phyloP scores from a whole-genome alignment of 2,888 invertebrate genomes.

The Ectemnius lituratus region DNA sequence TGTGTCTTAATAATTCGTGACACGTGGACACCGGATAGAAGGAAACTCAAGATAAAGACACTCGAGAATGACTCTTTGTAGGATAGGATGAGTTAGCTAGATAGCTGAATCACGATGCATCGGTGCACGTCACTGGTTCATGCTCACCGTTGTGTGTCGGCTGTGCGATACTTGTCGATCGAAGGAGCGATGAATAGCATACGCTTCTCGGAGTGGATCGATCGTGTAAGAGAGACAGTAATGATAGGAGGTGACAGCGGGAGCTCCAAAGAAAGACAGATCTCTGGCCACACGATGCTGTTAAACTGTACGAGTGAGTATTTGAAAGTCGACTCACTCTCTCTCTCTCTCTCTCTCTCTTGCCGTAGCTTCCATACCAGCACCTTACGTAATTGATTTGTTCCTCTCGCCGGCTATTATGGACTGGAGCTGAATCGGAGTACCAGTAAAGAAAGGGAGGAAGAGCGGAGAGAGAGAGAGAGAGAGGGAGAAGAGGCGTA shows the following conservation, averaged over 20 bases:
- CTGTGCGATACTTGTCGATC: slow-evolving; percentile 7
- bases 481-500: neutral
- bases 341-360: no score
- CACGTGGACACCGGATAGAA: no score
- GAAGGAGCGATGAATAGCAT: slow-evolving; percentile 17
- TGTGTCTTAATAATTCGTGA: no score
- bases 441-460: neutral
- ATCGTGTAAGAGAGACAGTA: neutral
- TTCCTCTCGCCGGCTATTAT: neutral
- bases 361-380: neutral
- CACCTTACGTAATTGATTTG: slow-evolving; percentile 5
- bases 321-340: neutral
- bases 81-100: no score
- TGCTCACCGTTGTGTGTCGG: neutral
- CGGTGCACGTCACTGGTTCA: neutral
- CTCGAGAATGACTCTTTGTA: no score
- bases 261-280: neutral
- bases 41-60: no score
- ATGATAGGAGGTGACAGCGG: neutral
- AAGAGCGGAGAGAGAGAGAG: neutral
- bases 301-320: neutral
- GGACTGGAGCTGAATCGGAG: no score
- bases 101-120: no score
- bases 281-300: neutral
- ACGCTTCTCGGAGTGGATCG: neutral